Base-by-base conservation (phyloP, 2,797 vertebrate genomes). In the Hoplostethus mediterraneus region DNA sequence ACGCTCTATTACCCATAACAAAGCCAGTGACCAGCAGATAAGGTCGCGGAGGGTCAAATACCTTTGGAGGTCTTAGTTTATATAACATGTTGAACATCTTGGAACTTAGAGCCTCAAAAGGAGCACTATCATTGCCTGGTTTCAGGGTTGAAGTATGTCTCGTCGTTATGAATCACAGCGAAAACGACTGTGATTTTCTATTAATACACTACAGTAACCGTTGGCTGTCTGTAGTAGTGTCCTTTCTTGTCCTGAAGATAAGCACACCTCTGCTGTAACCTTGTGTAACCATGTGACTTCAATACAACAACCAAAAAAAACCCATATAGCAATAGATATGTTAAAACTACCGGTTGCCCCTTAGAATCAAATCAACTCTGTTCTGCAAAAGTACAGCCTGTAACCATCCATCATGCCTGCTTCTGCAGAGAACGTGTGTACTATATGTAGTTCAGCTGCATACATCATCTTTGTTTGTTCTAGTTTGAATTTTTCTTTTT, bases 211-310 rank as follows among this genome's bases (percentile, higher is more conserved):
- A 14, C 16, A 33, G 11, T 42, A 16, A 21, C 38, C 12, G 57
- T 33, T n/a, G 17, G 38, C 1, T 30, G 12, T 28, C 25, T 30
- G 42, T 30, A 31, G 13, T 21, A 21, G 14, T 67, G 53, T 52
- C 63, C 63, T 76, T 84, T 75, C 70, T 51, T 53, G 75, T 81
- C 65, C 51, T 61, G 31, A 66, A 82, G 79, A 60, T 84, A 80
- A 78, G 63, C 54, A 67, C 51, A 56, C 82, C 81, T 73, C 17
- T 67, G 57, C 60, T 77, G 63, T 64, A 9, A 73, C 61, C 67
- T 75, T 36, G 30, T 28, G 42, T 68, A 58, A 83, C 61, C 75
- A 0, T 81, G 87, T 59, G 49, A 51, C 51, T 53, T 61, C n/a
- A 74, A 68, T 63, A 77, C 49, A 31, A 30, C 7, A 16, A 48